Percentiles rank a stretch among this genome's conserved stretches.
Evolutionary conservation across 2,797 vertebrate species (phyloP).

Genomic region (Mus spretus): DNA sequence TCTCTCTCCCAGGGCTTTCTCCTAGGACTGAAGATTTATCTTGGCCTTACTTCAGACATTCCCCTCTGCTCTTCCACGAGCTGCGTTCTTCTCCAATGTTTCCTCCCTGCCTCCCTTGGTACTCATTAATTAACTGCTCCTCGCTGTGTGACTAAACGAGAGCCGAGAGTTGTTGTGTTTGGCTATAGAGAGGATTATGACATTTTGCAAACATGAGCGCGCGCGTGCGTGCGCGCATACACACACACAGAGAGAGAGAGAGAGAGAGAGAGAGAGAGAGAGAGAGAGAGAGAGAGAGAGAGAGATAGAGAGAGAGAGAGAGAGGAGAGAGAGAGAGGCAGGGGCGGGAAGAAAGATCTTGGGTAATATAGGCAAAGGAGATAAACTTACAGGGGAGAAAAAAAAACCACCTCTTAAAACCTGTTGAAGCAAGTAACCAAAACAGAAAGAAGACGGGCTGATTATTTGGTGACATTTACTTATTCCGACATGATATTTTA

Average conservation of each 20-base stretch:
- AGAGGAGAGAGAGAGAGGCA: too few species aligned
- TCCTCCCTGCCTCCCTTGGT: conserved; percentile 46
- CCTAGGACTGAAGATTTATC: conserved; percentile 67
- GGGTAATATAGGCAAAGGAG: neutral
- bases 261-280: too few species aligned
- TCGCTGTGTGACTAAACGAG: neutral
- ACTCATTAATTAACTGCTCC: conserved; percentile 72
- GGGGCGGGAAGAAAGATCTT: too few species aligned
- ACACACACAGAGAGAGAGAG: too few species aligned
- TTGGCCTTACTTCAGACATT: conserved; percentile 58
- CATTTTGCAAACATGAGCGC: conserved; percentile 49
- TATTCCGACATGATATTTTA: conserved; percentile 78
- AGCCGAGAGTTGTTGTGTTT: neutral
- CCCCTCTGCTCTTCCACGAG: conserved; percentile 60
- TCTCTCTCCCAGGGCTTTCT: conserved; percentile 32
- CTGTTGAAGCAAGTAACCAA: conserved; percentile 51
- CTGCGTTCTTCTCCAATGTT: conserved; percentile 55
- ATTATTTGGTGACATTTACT: conserved; percentile 67
- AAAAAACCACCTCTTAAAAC: neutral
- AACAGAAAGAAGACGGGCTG: conserved; percentile 38
- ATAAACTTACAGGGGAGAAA: conserved; percentile 29
- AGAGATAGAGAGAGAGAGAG: too few species aligned
- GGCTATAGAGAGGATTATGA: neutral
- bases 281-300: too few species aligned
- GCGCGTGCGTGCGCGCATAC: neutral